These are phyloP conservation scores for Phymastichus coffea DNA, from an alignment of 1,140 invertebrate species.

Conservation along the genomic window DNA sequence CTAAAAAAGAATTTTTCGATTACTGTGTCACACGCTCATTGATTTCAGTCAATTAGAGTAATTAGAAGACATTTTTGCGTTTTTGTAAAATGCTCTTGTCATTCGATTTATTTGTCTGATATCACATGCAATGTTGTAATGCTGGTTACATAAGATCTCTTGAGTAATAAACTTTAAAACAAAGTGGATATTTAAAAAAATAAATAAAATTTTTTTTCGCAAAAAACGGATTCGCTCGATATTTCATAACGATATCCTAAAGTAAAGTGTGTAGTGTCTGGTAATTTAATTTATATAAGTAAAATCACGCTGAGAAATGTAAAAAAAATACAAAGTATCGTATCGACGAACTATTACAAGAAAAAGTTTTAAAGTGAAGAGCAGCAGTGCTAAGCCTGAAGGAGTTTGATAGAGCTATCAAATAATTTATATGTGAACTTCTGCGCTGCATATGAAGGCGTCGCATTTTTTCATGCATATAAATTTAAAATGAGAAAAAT, in stretches of 20 bases:
- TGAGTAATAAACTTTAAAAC: conserved; percentile 26
- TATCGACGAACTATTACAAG: conserved; percentile 26
- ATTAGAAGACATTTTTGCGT: conserved; percentile 23
- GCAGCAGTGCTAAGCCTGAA: conserved; percentile 25
- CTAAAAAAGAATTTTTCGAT: conserved; percentile 10
- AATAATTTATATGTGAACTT: conserved; percentile 26
- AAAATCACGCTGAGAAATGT: conserved; percentile 41
- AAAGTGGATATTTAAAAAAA: conserved; percentile 33
- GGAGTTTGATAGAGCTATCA: conserved; percentile 26
- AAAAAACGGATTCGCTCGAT: conserved; percentile 41
- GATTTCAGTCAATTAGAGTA: conserved; percentile 17
- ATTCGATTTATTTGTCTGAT: conserved; percentile 15
- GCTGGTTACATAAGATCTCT: conserved; percentile 11
- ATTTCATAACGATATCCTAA: conserved; percentile 44
- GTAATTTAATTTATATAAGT: conserved; percentile 50
- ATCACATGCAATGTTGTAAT: conserved; percentile 19
- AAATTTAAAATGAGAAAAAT: conserved; percentile 31
- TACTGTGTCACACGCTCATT: conserved; percentile 20
- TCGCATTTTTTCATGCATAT: conserved; percentile 22
- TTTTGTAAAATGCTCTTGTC: conserved; percentile 20
- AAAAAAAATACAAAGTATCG: conserved; percentile 34
- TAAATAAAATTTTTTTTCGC: conserved; percentile 31
- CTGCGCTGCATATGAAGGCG: conserved; percentile 20
- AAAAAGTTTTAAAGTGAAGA: conserved; percentile 23
- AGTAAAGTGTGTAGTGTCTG: conserved; percentile 44